These are phyloP conservation scores for Metallyticus violacea DNA, from an alignment of 2,888 invertebrate species.

Conservation along the genomic window DNA sequence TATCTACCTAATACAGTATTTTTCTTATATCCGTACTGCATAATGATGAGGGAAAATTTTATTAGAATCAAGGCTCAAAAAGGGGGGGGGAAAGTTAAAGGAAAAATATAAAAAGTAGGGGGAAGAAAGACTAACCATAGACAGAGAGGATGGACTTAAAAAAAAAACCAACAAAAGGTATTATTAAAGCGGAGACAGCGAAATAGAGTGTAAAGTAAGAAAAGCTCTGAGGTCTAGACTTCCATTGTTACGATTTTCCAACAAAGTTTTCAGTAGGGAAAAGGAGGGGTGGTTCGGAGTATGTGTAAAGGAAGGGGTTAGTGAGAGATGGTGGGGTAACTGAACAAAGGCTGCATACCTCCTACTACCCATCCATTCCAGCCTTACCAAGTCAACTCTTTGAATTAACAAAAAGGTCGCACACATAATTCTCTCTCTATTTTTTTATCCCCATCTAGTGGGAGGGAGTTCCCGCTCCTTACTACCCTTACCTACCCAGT, in stretches of 20 bases:
- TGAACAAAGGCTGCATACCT: background rate
- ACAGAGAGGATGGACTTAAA: background rate
- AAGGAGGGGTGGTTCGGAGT: background rate
- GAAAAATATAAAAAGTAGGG: background rate
- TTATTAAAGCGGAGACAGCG: background rate
- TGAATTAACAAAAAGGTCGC: conserved; percentile 17
- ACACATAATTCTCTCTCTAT: conserved; percentile 1
- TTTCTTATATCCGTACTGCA: background rate
- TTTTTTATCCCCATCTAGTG: background rate
- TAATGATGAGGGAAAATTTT: background rate
- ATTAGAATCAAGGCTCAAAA: background rate
- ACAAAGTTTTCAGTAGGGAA: background rate
- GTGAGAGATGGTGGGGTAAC: background rate
- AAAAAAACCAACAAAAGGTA: background rate
- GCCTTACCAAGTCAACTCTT: background rate
- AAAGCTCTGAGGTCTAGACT: background rate
- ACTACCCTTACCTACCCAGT: too few species aligned
- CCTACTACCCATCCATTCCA: background rate
- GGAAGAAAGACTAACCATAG: background rate
- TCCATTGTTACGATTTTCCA: conserved; percentile 14
- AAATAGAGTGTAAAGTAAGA: conserved; percentile 10
- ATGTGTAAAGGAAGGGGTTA: background rate
- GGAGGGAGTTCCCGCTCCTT: too few species aligned
- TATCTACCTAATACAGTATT: background rate
- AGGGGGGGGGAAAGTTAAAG: background rate